These are phyloP conservation scores for Syngnathoides biaculeatus DNA, from an alignment of 2,113 vertebrate species.

Conservation along the genomic window DNA sequence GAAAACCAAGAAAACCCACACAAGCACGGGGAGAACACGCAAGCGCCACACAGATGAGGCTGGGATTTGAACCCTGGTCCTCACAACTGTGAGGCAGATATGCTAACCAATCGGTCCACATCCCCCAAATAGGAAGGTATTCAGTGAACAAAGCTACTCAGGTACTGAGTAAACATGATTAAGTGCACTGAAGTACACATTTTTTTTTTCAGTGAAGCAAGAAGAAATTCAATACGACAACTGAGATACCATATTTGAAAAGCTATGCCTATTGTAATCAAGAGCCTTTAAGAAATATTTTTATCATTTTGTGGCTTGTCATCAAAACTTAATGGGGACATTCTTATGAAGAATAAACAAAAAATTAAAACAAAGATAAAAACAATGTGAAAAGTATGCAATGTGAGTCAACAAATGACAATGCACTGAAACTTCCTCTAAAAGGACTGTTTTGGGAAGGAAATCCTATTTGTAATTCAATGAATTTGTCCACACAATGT, in stretches of 20 bases:
- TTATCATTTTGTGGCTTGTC: background rate
- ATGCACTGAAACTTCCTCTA: too few species aligned
- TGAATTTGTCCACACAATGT: background rate
- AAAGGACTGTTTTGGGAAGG: constrained; percentile 2
- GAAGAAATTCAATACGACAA: background rate
- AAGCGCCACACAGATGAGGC: too few species aligned
- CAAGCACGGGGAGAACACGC: too few species aligned
- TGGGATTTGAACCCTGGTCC: too few species aligned
- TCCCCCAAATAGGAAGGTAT: too few species aligned
- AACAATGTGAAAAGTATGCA: background rate
- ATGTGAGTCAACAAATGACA: background rate
- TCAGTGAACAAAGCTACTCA: too few species aligned
- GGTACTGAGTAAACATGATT: too few species aligned
- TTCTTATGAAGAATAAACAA: background rate
- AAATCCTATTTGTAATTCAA: constrained; percentile 8
- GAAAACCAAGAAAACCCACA: too few species aligned
- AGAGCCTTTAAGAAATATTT: background rate
- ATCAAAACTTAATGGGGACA: background rate
- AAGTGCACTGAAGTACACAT: too few species aligned
- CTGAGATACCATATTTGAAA: background rate
- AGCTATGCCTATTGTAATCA: background rate
- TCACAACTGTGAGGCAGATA: too few species aligned
- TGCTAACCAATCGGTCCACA: too few species aligned
- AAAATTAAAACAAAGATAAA: background rate
- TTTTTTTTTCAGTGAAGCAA: background rate